Evolutionary conservation across 2,888 invertebrate genomes (phyloP).

Genomic region (Psylliodes chrysocephalus): DNA sequence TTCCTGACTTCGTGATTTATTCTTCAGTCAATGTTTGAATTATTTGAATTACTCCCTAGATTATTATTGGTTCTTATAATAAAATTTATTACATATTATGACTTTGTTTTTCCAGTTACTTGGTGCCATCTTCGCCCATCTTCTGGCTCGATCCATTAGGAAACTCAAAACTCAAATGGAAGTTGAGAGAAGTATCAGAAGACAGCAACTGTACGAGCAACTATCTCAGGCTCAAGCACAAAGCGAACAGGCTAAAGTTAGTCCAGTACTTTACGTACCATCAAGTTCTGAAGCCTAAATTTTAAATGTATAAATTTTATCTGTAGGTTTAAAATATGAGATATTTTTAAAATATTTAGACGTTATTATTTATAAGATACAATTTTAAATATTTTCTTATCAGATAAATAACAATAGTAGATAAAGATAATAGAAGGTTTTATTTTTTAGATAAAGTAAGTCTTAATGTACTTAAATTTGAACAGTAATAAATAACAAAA

Average conservation of each 20-base stretch:
- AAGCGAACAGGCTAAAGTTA: constrained; percentile 51
- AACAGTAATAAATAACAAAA: too few relatives aligned
- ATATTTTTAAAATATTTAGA: background rate
- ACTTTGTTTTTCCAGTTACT: constrained; percentile 72
- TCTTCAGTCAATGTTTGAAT: too few relatives aligned
- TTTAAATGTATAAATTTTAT: background rate
- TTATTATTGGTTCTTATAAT: too few relatives aligned
- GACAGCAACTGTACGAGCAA: constrained; percentile 65
- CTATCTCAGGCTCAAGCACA: constrained; percentile 46
- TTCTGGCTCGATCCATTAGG: constrained; percentile 86
- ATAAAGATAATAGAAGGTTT: too few relatives aligned
- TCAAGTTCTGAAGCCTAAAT: constrained; percentile 47
- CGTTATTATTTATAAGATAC: too few relatives aligned
- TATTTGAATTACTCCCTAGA: too few relatives aligned
- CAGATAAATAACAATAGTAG: too few relatives aligned
- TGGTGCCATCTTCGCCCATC: constrained; percentile 89
- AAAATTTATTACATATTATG: too few relatives aligned
- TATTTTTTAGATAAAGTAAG: too few relatives aligned
- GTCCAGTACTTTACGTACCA: constrained; percentile 55
- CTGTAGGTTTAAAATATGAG: background rate
- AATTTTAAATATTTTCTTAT: too few relatives aligned
- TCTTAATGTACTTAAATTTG: too few relatives aligned
- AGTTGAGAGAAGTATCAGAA: constrained; percentile 76
- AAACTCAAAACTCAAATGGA: constrained; percentile 79
- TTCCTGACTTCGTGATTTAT: too few relatives aligned